Percentiles rank a stretch among this genome's conserved stretches.
These are phyloP conservation scores for Platysteira castanea DNA, from an alignment of 2,113 vertebrate genomes.

Conservation along the genomic window DNA sequence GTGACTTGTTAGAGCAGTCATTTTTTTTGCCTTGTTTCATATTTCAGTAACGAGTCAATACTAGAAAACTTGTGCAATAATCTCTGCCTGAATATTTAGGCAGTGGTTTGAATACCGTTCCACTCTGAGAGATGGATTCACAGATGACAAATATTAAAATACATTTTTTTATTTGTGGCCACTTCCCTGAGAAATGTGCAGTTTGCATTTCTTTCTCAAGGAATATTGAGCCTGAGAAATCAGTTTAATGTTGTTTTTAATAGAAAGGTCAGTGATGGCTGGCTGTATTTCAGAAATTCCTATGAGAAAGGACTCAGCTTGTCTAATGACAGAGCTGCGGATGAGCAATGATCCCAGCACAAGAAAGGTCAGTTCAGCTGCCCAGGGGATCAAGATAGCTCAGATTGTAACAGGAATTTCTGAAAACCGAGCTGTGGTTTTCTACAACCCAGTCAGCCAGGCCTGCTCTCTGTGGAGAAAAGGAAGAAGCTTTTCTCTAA, in stretches of 20 bases:
- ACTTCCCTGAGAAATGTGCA: conserved; percentile 30
- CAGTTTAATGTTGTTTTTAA: conserved; percentile 40
- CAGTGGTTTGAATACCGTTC: neutral
- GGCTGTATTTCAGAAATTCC: conserved; percentile 45
- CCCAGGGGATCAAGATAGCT: neutral
- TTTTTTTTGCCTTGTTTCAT: neutral
- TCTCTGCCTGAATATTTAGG: neutral
- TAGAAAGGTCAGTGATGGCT: conserved; percentile 47
- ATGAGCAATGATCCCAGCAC: neutral
- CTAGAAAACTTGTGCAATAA: neutral
- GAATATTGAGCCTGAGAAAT: conserved; percentile 16
- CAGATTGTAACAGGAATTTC: neutral
- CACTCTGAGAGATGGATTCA: neutral
- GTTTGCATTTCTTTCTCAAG: conserved; percentile 41
- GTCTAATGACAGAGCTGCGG: neutral
- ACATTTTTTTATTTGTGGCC: neutral
- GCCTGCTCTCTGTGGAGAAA: neutral
- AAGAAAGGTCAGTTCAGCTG: neutral
- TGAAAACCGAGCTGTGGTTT: neutral
- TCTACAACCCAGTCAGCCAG: neutral
- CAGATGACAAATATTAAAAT: neutral
- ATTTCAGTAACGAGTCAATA: neutral
- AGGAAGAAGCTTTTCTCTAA: neutral
- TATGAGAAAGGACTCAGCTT: neutral
- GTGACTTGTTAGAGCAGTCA: neutral